A percentile compares a stretch with the other conserved stretches of the same genome.
These are phyloP conservation scores for Thalassaphorura encarpata DNA, from an alignment of 1,140 invertebrate genomes.

Conservation along the genomic window DNA sequence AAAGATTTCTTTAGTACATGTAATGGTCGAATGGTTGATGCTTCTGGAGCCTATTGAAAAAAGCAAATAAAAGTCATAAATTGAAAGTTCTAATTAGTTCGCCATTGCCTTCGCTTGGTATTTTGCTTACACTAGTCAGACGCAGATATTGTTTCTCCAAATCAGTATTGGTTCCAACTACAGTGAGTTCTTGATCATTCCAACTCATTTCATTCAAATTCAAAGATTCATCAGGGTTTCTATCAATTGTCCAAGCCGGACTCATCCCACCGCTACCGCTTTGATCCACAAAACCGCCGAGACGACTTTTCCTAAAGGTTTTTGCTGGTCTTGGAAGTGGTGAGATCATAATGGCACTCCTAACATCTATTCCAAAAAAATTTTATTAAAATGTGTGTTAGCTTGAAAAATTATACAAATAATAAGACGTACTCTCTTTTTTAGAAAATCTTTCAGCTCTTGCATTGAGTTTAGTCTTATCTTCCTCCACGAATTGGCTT, in stretches of 20 bases:
- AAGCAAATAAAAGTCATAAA: not conserved
- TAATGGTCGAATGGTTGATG: constrained; percentile 79
- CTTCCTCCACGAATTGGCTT: not conserved
- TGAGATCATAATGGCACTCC: not conserved
- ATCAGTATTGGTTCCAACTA: constrained; percentile 84
- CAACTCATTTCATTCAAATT: constrained; percentile 42
- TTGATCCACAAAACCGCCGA: constrained; percentile 26
- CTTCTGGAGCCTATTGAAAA: constrained; percentile 66
- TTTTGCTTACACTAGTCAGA: constrained; percentile 63
- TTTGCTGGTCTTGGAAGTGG: constrained; percentile 44
- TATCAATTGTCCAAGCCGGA: constrained; percentile 43
- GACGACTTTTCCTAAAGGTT: constrained; percentile 24
- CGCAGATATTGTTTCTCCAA: constrained; percentile 91
- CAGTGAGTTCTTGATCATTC: constrained; percentile 13
- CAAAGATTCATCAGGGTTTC: constrained; percentile 56
- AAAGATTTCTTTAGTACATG: constrained; percentile 74
- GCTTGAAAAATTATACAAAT: not conserved
- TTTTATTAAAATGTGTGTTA: not conserved
- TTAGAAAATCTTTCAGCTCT: constrained; percentile 71
- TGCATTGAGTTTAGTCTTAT: constrained; percentile 50
- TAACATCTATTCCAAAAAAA: not conserved
- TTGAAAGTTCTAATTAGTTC: not conserved
- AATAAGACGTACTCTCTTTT: constrained; percentile 20
- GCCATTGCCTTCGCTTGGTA: not conserved
- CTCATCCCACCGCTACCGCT: constrained; percentile 40